Evolutionary conservation across 2,113 vertebrate genomes (phyloP).

Genomic region (Equus quagga): DNA sequence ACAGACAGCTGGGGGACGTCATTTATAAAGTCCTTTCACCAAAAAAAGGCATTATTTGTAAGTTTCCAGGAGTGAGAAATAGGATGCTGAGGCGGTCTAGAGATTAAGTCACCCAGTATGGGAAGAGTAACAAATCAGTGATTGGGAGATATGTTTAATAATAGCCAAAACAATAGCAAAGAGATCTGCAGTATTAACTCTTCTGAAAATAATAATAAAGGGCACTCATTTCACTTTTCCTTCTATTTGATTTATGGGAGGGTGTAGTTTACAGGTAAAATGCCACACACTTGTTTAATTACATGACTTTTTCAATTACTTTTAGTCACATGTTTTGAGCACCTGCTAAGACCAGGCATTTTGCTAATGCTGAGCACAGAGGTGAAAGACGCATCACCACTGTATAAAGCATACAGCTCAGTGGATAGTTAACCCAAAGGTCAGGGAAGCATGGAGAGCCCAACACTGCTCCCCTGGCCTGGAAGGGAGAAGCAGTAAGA

Average conservation of each 20-base stretch:
- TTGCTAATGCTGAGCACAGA: not conserved
- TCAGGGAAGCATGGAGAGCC: not conserved
- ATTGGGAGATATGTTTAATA: not conserved
- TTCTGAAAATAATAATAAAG: not conserved
- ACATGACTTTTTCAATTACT: not conserved
- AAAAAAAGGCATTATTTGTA: not conserved
- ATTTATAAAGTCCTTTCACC: not conserved
- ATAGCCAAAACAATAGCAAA: not conserved
- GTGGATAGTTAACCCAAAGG: not conserved
- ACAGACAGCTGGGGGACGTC: not conserved
- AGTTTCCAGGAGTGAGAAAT: not conserved
- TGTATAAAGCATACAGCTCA: not conserved
- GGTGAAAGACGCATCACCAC: not conserved
- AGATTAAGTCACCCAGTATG: not conserved
- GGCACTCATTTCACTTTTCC: not conserved
- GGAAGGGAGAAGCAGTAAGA: not conserved
- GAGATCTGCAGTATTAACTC: not conserved
- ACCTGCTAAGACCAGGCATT: not conserved
- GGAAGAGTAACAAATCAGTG: not conserved
- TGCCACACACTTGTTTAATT: not conserved
- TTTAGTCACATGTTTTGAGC: not conserved
- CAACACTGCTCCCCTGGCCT: too few relatives aligned
- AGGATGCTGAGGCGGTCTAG: not conserved
- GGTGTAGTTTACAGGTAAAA: not conserved
- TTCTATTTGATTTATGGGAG: not conserved